A percentile compares a stretch with the other conserved stretches of the same genome.
phyloP scores from a whole-genome alignment of 2,888 invertebrate genomes.

The Cerceris ruficornis region DNA sequence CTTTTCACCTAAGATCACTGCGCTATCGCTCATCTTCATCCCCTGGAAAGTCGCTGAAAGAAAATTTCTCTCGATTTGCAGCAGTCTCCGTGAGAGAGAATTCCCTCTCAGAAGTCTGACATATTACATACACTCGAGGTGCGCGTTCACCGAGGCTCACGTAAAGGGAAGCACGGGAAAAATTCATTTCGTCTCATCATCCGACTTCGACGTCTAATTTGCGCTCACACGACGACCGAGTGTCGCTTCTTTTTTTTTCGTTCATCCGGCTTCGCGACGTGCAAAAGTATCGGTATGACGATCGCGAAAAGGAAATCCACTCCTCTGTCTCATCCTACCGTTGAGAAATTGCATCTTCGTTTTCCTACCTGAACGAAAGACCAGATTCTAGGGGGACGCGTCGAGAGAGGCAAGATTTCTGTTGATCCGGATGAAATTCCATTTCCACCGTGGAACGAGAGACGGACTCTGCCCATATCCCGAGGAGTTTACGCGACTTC shows the following conservation, averaged over 20 bases:
- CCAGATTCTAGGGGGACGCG: slow-evolving; percentile 7
- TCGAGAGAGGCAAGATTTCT: slow-evolving; percentile 10
- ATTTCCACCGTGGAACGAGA: slow-evolving; percentile 28
- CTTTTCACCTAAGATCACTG: too few species aligned
- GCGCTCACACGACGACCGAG: slow-evolving; percentile 18
- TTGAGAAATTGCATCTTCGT: slow-evolving; percentile 1
- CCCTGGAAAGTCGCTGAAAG: too few species aligned
- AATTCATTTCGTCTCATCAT: slow-evolving; percentile 36
- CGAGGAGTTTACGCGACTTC: slow-evolving; percentile 20
- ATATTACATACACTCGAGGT: not conserved
- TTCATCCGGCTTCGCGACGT: slow-evolving; percentile 4
- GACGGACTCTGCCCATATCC: not conserved
- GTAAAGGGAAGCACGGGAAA: not conserved
- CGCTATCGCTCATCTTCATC: too few species aligned
- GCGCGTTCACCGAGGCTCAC: not conserved
- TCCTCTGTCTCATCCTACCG: not conserved
- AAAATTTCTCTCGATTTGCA: too few species aligned
- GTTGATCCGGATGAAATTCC: slow-evolving; percentile 41
- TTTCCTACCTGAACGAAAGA: slow-evolving; percentile 3
- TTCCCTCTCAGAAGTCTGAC: not conserved
- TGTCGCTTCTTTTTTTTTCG: not conserved
- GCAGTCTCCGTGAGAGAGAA: too few species aligned
- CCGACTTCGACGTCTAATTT: slow-evolving; percentile 46
- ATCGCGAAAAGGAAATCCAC: not conserved
- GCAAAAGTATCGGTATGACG: slow-evolving; percentile 11